phyloP scores from a whole-genome alignment of 2,888 invertebrate genomes.

The Crematogaster levior region DNA sequence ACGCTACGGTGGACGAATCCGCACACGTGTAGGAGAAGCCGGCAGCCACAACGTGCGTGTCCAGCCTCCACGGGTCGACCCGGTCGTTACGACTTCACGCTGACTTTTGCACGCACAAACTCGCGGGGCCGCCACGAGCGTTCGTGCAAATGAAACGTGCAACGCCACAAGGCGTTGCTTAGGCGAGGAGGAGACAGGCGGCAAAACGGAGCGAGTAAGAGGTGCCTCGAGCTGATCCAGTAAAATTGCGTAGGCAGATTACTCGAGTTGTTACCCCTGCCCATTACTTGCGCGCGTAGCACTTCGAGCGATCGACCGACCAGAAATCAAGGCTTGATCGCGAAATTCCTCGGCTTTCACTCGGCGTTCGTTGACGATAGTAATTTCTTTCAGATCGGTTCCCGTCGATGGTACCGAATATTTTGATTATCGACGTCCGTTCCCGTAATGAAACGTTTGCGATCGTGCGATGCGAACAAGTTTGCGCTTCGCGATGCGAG shows the following conservation, averaged over 20 bases:
- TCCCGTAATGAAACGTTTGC: constrained; percentile 45
- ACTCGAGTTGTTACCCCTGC: constrained; percentile 70
- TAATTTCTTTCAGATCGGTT: constrained; percentile 40
- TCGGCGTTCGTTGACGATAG: constrained; percentile 6
- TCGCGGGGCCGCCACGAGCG: constrained; percentile 78
- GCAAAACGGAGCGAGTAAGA: constrained; percentile 55
- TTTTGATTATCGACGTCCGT: constrained; percentile 44
- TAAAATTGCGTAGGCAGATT: constrained; percentile 77
- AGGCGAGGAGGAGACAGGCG: constrained; percentile 26
- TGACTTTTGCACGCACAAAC: constrained; percentile 81
- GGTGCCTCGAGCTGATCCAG: constrained; percentile 73
- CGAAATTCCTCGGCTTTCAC: constrained; percentile 57
- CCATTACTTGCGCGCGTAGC: constrained; percentile 65
- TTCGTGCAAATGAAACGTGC: constrained; percentile 82
- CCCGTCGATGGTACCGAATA: constrained; percentile 42
- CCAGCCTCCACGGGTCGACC: constrained; percentile 75
- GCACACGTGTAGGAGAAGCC: constrained; percentile 72
- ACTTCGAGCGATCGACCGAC: constrained; percentile 63
- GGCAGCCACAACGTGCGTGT: constrained; percentile 79
- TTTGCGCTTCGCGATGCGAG: constrained; percentile 3
- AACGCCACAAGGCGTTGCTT: constrained; percentile 28
- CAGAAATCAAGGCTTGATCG: constrained; percentile 59
- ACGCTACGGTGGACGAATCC: constrained; percentile 29
- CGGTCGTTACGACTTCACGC: constrained; percentile 84
- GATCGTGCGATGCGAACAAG: constrained; percentile 27